Evolutionary conservation across 2,797 vertebrate species (phyloP), one percentile per base, ranked within the genome.

Genomic region (Chrosomus eos): DNA sequence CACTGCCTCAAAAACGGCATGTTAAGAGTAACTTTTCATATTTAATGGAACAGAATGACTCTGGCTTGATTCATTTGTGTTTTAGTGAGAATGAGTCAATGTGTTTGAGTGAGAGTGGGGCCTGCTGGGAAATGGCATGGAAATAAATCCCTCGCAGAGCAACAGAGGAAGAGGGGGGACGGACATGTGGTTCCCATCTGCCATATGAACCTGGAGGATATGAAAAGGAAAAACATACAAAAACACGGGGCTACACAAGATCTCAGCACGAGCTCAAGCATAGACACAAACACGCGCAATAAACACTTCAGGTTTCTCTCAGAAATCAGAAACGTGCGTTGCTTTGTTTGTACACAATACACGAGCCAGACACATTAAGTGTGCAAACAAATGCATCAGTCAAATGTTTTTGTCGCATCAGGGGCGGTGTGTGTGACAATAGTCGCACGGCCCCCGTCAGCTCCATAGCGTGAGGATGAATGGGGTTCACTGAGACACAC

Each of bases 391-490:
- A 43, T 64, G 48, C 58, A 62, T 72, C 40, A 71, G 67, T 77
- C 66, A 51, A 64, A 33, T 31, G 28, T 73, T 81, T 82, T 86
- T 88, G 83, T 81, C 77, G 21, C 66, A n/a, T 36, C 36, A 67
- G 14, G 58, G 80, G 53, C 26, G 62, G 62, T 36, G 48, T 77
- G 58, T 58, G 81, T 90, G 91, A 94, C 93, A 94, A 93, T 92
- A 87, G 86, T 88, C 88, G 90, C 72, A 82, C 88, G 85, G 85
- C 90, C 81, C 45, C 75, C 28, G 81, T 14, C 60, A 88, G 82
- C 87, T 86, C 89, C 89, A 92, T 86, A 82, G 88, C 51, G 33
- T 81, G 66, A 80, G 85, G 87, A 86, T 91, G 91, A 94, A 94
- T 88, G 81, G 91, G 88, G 80, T 81, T 88, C 85, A 83, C 91